Evolutionary conservation across 2,113 vertebrate species (phyloP), one percentile per base, ranked within the genome.

Genomic region (Malurus cyaneus): DNA sequence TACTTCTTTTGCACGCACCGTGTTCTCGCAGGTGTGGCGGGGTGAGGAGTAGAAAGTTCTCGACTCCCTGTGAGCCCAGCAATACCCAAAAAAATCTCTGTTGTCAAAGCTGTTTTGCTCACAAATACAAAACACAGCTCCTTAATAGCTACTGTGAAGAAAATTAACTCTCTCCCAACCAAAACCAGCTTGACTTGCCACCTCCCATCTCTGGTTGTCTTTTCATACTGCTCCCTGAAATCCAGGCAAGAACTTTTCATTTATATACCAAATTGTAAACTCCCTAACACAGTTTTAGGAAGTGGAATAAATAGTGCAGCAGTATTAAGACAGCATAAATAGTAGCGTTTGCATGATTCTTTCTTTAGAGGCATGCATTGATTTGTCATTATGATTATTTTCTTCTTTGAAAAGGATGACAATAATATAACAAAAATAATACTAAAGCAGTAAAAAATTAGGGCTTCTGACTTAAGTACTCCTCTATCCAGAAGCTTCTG

Each of bases 11-110:
- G 47, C 42, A 69, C 5, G 14, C 34, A 13, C 54, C 62, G 14
- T 3, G 3, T 62, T 24, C 49, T 49, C 0, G 0, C 9, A n/a
- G 36, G 2, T 36, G 36, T 20, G 16, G 7, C 70, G 12, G 41
- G 5, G 10, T 28, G 29, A 70, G 49, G 25, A 77, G 31, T 14
- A 77, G 34, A 70, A 36, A 76, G 62, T 54, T 53, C 26, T 39
- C 44, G 26, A n/a, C 34, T 50, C 28, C 44, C 25, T 49, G 34
- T 53, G 12, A 36, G 8, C 47, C 62, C 62, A 76, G 34, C 54
- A 44, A 29, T 56, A 80, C 4, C 23, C 36, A 18, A 74, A 74
- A 74, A 56, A 20, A 39, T 44, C 16, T 66, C 18, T 62, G 10
- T 62, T 80, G 62, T 69, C 54, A 56, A 18, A 4, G 2, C 18